Conservation (phyloP, 2,113 vertebrate species). For the Sinocyclocheilus rhinocerous region DNA sequence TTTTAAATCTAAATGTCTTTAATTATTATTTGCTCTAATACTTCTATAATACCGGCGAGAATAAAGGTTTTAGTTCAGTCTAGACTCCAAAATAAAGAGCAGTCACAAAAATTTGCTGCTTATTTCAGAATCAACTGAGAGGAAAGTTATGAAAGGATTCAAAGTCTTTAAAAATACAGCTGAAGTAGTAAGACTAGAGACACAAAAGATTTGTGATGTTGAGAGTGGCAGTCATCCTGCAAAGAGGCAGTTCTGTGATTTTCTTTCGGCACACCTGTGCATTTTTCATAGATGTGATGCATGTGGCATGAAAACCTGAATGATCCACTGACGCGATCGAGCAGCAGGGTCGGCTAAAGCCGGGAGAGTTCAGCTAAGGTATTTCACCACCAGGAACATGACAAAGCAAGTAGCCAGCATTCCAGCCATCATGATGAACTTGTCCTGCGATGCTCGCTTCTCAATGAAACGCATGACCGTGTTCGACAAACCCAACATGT, state of each 20-base stretch:
- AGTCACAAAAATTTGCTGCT: not conserved
- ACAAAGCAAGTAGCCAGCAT: constrained; percentile 91
- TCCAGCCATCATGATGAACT: constrained; percentile 94
- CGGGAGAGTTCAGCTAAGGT: constrained; percentile 83
- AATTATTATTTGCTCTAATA: not conserved
- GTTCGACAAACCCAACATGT: constrained; percentile 95
- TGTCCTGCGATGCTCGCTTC: constrained; percentile 93
- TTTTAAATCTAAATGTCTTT: not conserved
- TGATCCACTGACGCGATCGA: constrained; percentile 52
- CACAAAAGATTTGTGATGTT: not conserved
- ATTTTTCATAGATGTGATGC: not conserved
- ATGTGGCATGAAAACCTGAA: constrained; percentile 9
- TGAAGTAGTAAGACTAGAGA: not conserved
- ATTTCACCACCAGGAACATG: constrained; percentile 90
- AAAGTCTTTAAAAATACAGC: not conserved
- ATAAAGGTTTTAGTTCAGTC: not conserved
- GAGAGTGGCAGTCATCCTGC: constrained; percentile 1
- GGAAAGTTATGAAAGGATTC: not conserved
- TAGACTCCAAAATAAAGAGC: not conserved
- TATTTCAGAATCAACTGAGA: not conserved
- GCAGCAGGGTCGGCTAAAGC: constrained; percentile 4
- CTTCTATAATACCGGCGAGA: not conserved
- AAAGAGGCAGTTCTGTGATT: constrained; percentile 18
- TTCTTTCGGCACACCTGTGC: not conserved
- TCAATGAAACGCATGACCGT: constrained; percentile 97